Percentiles rank a stretch among this genome's conserved stretches.
phyloP scores from a whole-genome alignment of 2,888 invertebrate genomes.

The Antitype chi region DNA sequence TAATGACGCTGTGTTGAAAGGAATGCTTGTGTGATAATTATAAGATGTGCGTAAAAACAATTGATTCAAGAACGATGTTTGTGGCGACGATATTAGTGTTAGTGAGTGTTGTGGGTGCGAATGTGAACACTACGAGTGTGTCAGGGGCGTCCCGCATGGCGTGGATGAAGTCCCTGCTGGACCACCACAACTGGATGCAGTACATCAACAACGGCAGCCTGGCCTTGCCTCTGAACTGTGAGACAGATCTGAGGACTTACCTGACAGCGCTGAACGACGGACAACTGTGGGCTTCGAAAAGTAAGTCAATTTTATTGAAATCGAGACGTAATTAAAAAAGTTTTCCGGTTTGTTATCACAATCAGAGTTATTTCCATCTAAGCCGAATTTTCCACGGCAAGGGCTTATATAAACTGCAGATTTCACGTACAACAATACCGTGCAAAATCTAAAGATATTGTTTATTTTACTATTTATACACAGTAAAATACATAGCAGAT shows the following conservation, averaged over 20 bases:
- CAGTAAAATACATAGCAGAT: too few species aligned
- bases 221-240: slow-evolving; percentile 82
- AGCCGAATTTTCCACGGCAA: not conserved
- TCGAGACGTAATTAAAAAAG: not conserved
- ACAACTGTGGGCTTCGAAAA: slow-evolving; percentile 94
- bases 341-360: not conserved
- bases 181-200: slow-evolving; percentile 91
- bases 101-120: slow-evolving; percentile 85
- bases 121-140: slow-evolving; percentile 76
- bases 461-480: too few species aligned
- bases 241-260: slow-evolving; percentile 90
- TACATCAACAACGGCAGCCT: slow-evolving; percentile 86
- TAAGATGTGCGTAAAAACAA: slow-evolving; percentile 65
- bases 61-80: slow-evolving; percentile 76
- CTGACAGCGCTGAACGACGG: slow-evolving; percentile 91
- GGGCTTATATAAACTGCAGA: not conserved
- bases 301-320: slow-evolving; percentile 88
- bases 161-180: slow-evolving; percentile 92
- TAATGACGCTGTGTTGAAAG: slow-evolving; percentile 28
- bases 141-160: slow-evolving; percentile 88
- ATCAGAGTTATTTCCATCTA: not conserved
- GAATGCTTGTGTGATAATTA: slow-evolving; percentile 46
- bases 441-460: too few species aligned
- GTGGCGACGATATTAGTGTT: slow-evolving; percentile 80
- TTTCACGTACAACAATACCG: not conserved